Evolutionary conservation across 2,797 vertebrate genomes (phyloP), one percentile per base, ranked within the genome.

Genomic region (Rhinogobio ventralis): DNA sequence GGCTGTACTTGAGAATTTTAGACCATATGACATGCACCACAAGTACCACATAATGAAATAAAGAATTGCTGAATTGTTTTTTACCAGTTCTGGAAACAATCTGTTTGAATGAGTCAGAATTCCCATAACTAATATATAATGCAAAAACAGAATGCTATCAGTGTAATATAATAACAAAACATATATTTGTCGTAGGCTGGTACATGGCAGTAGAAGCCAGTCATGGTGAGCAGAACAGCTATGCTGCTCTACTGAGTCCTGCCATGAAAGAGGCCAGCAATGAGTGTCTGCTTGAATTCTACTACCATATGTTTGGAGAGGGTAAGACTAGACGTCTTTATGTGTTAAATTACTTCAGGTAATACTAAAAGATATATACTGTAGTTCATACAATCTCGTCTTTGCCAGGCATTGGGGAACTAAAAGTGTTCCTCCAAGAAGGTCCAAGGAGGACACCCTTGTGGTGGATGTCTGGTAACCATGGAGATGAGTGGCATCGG

Each of bases 261-360:
- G 51, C 30, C 64, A 94, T 95, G 93, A 89, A 78, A 79, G 89
- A 95, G 80, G 88, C 94, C 89, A 93, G 93, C 72, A 5, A 89
- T 60, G 87, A 86, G 74, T 95, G 95, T 89, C 91, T 90, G 13
- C 86, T 95, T 2, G 91, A 93, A 77, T 95, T 96, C 89, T 93
- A 94, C 88, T 94, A 94, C 90, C 94, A 93, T 87, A 93, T 94
- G 90, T 89, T 89, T 79, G 93, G 94, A 86, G 87, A 92, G 0
- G 94, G 94, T 96, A 90, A 64, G 92, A 55, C 28, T 68, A 28
- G 20, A 79, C 90, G 10, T 84, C 57, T 67, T 7, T 10, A 51
- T 39, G 11, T 10, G 11, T 19, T 13, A 25, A 17, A 60, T 46
- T 15, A 76, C 4, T 36, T 46, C 10, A 2, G 39, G 23, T 23